phyloP scores from a whole-genome alignment of 1,140 invertebrate genomes.

The Papilio polytes region DNA sequence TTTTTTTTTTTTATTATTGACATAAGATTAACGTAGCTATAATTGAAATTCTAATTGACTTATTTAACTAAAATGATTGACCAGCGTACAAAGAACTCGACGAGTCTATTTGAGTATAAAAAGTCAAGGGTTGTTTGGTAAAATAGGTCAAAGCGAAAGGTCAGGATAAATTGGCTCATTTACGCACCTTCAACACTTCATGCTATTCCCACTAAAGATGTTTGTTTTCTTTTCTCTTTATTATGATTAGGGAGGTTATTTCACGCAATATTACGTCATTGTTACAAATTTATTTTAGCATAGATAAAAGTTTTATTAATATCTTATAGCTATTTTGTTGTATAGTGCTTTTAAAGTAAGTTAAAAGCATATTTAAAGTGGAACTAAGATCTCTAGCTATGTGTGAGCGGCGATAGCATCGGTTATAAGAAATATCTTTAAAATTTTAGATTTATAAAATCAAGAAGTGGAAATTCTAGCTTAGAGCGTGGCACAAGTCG shows the following conservation, averaged over 20 bases:
- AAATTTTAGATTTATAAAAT: no score
- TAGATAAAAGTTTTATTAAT: not conserved
- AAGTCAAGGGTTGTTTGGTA: conserved; percentile 37
- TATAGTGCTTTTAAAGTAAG: not conserved
- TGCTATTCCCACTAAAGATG: conserved; percentile 27
- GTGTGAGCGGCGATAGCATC: no score
- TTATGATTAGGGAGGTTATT: conserved; percentile 26
- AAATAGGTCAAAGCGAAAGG: conserved; percentile 47
- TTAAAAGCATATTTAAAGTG: not conserved
- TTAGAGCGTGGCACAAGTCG: not conserved
- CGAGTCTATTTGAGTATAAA: conserved; percentile 30
- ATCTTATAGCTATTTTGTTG: not conserved
- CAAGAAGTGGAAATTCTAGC: not conserved
- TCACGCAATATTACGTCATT: conserved; percentile 13
- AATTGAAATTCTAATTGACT: conserved; percentile 60
- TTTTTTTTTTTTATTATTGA: not conserved
- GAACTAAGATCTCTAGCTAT: no score
- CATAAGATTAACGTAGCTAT: conserved; percentile 56
- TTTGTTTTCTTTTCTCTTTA: conserved; percentile 33
- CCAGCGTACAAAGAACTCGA: conserved; percentile 49
- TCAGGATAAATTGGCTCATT: conserved; percentile 42
- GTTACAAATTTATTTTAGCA: not conserved
- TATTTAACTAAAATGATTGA: conserved; percentile 55
- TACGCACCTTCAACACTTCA: conserved; percentile 15
- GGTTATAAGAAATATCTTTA: no score